phyloP scores from a whole-genome alignment of 2,113 vertebrate species.

The Oncorhynchus nerka region DNA sequence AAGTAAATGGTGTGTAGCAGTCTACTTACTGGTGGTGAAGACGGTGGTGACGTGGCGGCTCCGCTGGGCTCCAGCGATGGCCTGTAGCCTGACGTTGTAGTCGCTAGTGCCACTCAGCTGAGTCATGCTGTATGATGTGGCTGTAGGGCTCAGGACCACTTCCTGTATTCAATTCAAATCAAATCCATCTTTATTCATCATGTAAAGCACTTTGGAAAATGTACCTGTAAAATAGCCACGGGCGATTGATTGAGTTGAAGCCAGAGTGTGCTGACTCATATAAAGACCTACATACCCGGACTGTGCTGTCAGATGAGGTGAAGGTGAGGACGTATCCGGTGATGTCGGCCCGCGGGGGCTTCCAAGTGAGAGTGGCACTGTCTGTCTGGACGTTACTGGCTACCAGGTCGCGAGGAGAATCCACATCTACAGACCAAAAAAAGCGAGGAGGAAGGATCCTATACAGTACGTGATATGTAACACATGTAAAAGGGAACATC shows the following conservation, averaged over 20 bases:
- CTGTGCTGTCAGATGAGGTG: slow-evolving; percentile 74
- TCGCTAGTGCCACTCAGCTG: slow-evolving; percentile 81
- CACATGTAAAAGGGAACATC: too few relatives aligned
- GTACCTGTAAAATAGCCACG: too few relatives aligned
- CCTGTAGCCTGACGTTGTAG: slow-evolving; percentile 82
- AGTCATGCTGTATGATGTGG: slow-evolving; percentile 80
- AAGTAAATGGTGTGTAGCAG: background rate
- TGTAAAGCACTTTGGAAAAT: too few relatives aligned
- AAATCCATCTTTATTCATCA: too few relatives aligned
- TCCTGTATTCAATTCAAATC: slow-evolving; percentile 70
- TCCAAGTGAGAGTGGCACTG: slow-evolving; percentile 83
- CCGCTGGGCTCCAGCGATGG: slow-evolving; percentile 69
- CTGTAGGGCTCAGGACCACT: slow-evolving; percentile 78
- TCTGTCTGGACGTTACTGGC: slow-evolving; percentile 83
- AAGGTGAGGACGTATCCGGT: slow-evolving; percentile 85
- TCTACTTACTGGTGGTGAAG: slow-evolving; percentile 85
- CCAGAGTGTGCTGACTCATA: background rate
- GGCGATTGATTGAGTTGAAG: too few relatives aligned
- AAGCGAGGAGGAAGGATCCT: background rate
- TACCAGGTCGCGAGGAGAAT: slow-evolving; percentile 82
- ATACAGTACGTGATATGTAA: too few relatives aligned
- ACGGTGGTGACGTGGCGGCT: slow-evolving; percentile 72
- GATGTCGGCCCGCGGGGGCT: slow-evolving; percentile 78
- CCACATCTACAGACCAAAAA: slow-evolving; percentile 74
- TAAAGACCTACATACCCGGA: slow-evolving; percentile 73